Evolutionary conservation across 2,797 vertebrate species (phyloP), one percentile per base, ranked within the genome.

Genomic region (Capromys pilorides): DNA sequence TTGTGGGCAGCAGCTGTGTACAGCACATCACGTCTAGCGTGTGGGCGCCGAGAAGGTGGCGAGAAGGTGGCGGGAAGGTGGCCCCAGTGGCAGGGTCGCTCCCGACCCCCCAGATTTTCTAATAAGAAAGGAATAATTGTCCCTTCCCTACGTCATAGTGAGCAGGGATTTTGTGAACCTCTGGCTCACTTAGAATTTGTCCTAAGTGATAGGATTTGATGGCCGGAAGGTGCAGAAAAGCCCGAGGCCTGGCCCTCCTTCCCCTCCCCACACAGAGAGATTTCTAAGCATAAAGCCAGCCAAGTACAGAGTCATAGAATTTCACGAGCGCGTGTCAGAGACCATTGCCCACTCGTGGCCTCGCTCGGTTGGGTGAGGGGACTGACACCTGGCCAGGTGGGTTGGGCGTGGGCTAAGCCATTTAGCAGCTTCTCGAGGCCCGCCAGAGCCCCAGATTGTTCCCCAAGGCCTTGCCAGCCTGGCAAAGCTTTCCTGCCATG

Each of bases 1-100:
- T 0, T 45, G 28, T 26, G 39, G 36, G 14, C 49, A 51, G 24
- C 77, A 13, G 4, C 2, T 14, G 5, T 11, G 18, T 22, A 7
- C 4, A 5, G 69, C 5, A 19, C 61, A 33, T 28, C 28, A 19
- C 1, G 11, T 1, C 22, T 66, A 5, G 3, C 1, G 12, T 8
- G 28, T 6, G 41, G 41, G 36, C 1, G 4, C 36, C 10, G 4
- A 11, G 11, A 33, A 12, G n/a, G 31, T 10, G 28, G 14, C 1
- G n/a, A 33, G 14, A 6, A 14, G 41, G 10, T 9, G 18, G n/a
- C n/a, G n/a, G n/a, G n/a, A n/a, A n/a, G n/a, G n/a, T n/a, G 10
- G 5, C 5, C 62, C 9, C 31, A 4, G 28, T 12, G 39, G 19
- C 19, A 6, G 19, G 3, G 16, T 13, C 13, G 41, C 21, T n/a